Conservation (phyloP, 2,888 invertebrate species). For the Drosophila kanekoi region DNA sequence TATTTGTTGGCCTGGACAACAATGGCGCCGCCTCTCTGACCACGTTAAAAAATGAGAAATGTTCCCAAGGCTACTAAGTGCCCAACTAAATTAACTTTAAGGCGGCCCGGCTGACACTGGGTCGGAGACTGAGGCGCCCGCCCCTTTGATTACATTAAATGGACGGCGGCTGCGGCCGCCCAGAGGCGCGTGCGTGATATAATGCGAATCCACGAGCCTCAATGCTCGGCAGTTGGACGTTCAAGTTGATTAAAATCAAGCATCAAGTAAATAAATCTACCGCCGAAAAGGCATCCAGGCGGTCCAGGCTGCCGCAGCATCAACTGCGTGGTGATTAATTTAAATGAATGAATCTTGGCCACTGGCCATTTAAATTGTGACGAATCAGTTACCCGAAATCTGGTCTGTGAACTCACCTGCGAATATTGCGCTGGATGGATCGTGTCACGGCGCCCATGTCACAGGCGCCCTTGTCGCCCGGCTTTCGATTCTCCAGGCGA, state of each 20-base stretch:
- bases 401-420: conserved; percentile 87
- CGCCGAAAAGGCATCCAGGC: conserved; percentile 39
- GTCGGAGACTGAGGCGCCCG: conserved; percentile 20
- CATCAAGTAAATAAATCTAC: conserved; percentile 79
- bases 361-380: conserved; percentile 30
- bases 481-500: conserved; percentile 88
- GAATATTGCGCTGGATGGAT: conserved; percentile 93
- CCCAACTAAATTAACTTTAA: conserved; percentile 81
- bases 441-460: conserved; percentile 94
- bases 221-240: conserved; percentile 45
- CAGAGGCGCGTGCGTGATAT: conserved; percentile 61
- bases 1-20: conserved; percentile 66
- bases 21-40: conserved; percentile 42
- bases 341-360: conserved; percentile 67
- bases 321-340: conserved; percentile 69
- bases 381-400: conserved; percentile 43
- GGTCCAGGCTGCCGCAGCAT: conserved; percentile 1
- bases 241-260: conserved; percentile 80
- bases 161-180: conserved; percentile 34
- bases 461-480: conserved; percentile 89
- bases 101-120: conserved; percentile 38
- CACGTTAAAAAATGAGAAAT: conserved; percentile 75
- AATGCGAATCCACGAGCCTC: conserved; percentile 53
- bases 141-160: conserved; percentile 76
- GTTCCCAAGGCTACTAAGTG: conserved; percentile 78